phyloP scores from a whole-genome alignment of 2,113 vertebrate species.

The Sinocyclocheilus grahami region DNA sequence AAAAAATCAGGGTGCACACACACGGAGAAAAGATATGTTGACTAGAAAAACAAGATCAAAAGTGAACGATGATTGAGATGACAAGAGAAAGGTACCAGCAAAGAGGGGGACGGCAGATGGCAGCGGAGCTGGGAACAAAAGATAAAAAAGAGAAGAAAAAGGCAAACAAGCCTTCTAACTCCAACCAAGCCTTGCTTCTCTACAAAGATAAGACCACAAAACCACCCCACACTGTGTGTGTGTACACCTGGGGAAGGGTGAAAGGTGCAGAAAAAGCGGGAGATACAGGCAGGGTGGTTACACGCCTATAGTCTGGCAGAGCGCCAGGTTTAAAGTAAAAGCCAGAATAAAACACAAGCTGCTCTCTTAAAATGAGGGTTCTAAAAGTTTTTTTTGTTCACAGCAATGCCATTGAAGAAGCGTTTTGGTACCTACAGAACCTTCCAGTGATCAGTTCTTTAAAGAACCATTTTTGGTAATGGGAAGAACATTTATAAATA shows the following conservation, averaged over 20 bases:
- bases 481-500: too few species aligned
- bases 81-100: slow-evolving; percentile 11
- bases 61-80: slow-evolving; percentile 5
- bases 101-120: background rate
- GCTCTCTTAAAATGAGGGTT: background rate
- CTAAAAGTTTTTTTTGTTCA: background rate
- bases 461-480: background rate
- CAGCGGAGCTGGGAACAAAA: slow-evolving; percentile 5
- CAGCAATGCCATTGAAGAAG: too few species aligned
- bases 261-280: slow-evolving; percentile 17
- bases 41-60: slow-evolving; percentile 2
- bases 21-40: background rate
- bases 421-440: too few species aligned
- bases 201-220: slow-evolving; percentile 66
- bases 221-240: slow-evolving; percentile 31
- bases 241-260: slow-evolving; percentile 57
- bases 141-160: slow-evolving; percentile 4
- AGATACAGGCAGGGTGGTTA: background rate
- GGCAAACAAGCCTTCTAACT: slow-evolving; percentile 12
- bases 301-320: slow-evolving; percentile 18
- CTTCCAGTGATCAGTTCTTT: background rate
- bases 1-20: slow-evolving; percentile 26
- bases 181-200: background rate
- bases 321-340: background rate
- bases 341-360: too few species aligned